These are phyloP conservation scores for Hycleus phaleratus DNA, from an alignment of 1,140 invertebrate genomes.

Conservation along the genomic window DNA sequence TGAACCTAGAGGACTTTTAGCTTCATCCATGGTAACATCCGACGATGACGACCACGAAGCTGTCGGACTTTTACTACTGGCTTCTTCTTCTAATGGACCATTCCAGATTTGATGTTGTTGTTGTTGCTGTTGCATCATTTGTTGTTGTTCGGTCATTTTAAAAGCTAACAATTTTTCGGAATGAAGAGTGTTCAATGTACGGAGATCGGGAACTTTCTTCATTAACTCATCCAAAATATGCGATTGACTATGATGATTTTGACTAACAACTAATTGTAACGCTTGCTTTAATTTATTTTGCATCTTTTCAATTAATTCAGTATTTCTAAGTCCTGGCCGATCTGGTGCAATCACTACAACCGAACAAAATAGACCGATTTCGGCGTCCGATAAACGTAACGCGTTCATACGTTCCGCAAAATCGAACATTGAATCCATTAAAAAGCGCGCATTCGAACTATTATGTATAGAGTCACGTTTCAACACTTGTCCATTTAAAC, in stretches of 20 bases:
- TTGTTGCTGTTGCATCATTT: slow-evolving; percentile 59
- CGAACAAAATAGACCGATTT: slow-evolving; percentile 90
- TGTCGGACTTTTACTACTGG: slow-evolving; percentile 49
- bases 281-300: slow-evolving; percentile 79
- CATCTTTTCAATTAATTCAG: slow-evolving; percentile 87
- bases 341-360: slow-evolving; percentile 91
- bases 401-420: slow-evolving; percentile 91
- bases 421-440: slow-evolving; percentile 95
- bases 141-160: slow-evolving; percentile 82
- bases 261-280: slow-evolving; percentile 77
- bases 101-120: slow-evolving; percentile 48
- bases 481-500: slow-evolving; percentile 84
- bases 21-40: slow-evolving; percentile 63
- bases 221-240: slow-evolving; percentile 79
- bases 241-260: slow-evolving; percentile 73
- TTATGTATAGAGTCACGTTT: slow-evolving; percentile 84
- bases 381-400: slow-evolving; percentile 81
- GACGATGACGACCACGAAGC: slow-evolving; percentile 62
- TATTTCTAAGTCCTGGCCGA: slow-evolving; percentile 83
- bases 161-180: slow-evolving; percentile 92
- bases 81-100: slow-evolving; percentile 52
- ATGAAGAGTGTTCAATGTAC: slow-evolving; percentile 91
- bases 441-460: slow-evolving; percentile 83
- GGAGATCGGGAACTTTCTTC: slow-evolving; percentile 89
- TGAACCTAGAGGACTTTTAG: slow-evolving; percentile 74